Conservation (phyloP, 1,140 invertebrate genomes). For the Cotesia chilonis region DNA sequence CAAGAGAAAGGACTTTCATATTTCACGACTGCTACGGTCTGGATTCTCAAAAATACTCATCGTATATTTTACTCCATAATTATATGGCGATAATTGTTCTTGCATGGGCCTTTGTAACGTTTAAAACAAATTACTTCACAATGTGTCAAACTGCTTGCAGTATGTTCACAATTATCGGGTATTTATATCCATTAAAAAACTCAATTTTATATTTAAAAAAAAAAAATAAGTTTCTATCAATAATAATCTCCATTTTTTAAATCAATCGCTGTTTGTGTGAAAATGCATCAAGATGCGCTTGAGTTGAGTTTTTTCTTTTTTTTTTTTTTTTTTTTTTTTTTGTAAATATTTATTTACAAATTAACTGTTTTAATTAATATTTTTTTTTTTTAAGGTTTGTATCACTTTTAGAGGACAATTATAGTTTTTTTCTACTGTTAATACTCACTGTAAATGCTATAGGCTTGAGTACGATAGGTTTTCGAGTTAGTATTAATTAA, state of each 20-base stretch:
- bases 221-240: not conserved
- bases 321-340: no score
- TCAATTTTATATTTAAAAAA: not conserved
- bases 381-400: no score
- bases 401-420: no score
- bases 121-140: slow-evolving; percentile 14
- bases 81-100: slow-evolving; percentile 16
- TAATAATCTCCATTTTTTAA: not conserved
- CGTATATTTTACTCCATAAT: slow-evolving; percentile 23
- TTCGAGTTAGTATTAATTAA: not conserved
- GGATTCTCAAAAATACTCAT: slow-evolving; percentile 31
- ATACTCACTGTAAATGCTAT: no score
- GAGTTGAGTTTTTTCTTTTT: not conserved
- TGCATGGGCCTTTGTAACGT: slow-evolving; percentile 25
- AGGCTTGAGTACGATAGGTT: no score
- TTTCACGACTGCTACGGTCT: slow-evolving; percentile 33
- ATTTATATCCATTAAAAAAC: not conserved
- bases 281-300: not conserved
- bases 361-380: not conserved
- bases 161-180: slow-evolving; percentile 32
- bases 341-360: no score
- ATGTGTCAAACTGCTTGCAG: slow-evolving; percentile 16
- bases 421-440: no score
- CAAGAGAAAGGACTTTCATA: slow-evolving; percentile 21
- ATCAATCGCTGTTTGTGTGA: not conserved